Percentiles rank a stretch among this genome's conserved stretches.
phyloP scores from a whole-genome alignment of 1,140 invertebrate species.

The Papilio dardanus region DNA sequence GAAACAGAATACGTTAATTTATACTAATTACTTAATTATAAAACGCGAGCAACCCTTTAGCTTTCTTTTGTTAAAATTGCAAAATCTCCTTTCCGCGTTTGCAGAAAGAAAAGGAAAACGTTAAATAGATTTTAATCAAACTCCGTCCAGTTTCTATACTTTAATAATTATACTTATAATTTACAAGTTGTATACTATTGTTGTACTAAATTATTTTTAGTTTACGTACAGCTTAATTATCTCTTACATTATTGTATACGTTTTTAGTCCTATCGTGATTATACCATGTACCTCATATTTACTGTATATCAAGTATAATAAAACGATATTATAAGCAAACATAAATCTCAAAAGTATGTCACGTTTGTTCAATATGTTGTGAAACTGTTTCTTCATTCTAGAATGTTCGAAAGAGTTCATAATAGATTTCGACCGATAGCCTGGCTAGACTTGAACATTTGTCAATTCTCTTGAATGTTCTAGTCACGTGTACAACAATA shows the following conservation, averaged over 20 bases:
- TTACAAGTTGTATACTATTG: too few relatives aligned
- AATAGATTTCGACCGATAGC: conserved; percentile 18
- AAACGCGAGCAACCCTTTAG: neutral
- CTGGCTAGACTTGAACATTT: conserved; percentile 16
- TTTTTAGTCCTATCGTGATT: too few relatives aligned
- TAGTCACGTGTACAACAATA: conserved; percentile 33
- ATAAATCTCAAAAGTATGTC: conserved; percentile 1
- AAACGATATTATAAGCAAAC: neutral
- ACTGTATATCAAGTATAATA: neutral
- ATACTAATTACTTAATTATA: neutral
- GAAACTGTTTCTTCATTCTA: conserved; percentile 2
- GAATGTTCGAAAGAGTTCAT: conserved; percentile 25
- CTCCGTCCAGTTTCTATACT: neutral
- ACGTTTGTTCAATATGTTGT: neutral
- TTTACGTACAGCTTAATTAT: too few relatives aligned
- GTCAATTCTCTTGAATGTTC: conserved; percentile 9
- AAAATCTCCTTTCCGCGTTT: neutral
- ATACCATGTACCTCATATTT: too few relatives aligned
- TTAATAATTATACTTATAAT: too few relatives aligned
- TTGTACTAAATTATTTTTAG: too few relatives aligned
- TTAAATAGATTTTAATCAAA: neutral
- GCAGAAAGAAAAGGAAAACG: neutral
- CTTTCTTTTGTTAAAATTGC: neutral
- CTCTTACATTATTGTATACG: too few relatives aligned
- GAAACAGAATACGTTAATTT: neutral